phyloP scores from a whole-genome alignment of 2,113 vertebrate species.

The Todiramphus saurophagus region DNA sequence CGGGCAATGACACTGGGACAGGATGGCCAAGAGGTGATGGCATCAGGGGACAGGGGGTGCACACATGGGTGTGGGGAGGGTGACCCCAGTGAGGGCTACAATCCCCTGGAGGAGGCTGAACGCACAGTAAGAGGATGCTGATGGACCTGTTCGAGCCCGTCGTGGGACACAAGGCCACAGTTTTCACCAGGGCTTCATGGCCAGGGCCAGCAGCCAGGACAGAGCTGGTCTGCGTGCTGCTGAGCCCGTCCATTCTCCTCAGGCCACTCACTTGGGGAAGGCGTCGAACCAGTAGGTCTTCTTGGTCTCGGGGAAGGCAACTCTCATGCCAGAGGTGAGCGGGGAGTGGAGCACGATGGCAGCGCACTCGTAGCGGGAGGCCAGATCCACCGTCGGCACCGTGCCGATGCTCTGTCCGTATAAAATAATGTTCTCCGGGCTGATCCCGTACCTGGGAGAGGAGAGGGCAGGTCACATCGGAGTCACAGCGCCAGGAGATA shows the following conservation, averaged over 20 bases:
- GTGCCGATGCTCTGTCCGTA: conserved; percentile 97
- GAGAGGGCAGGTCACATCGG: background rate
- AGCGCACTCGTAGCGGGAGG: conserved; percentile 93
- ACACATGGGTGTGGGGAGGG: fast-evolving
- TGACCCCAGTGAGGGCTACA: background rate
- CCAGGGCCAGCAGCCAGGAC: background rate
- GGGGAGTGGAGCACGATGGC: conserved; percentile 94
- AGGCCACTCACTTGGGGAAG: conserved; percentile 90
- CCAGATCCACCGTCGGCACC: conserved; percentile 92
- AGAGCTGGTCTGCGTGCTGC: background rate
- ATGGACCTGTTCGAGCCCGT: background rate
- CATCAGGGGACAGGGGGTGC: fast-evolving
- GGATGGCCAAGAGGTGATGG: background rate
- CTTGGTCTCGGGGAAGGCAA: conserved; percentile 95
- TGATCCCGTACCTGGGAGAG: conserved; percentile 86
- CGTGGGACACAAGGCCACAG: fast-evolving
- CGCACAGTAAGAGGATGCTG: fast-evolving
- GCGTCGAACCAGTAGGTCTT: conserved; percentile 98
- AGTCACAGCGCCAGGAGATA: fast-evolving
- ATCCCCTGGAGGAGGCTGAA: fast-evolving
- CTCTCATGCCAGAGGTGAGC: conserved; percentile 94
- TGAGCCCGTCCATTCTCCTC: background rate
- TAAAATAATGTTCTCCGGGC: conserved; percentile 92
- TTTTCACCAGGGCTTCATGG: too few species aligned
- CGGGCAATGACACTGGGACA: fast-evolving